Evolutionary conservation across 2,113 vertebrate species (phyloP), one percentile per base, ranked within the genome.

Genomic region (Progne subis): DNA sequence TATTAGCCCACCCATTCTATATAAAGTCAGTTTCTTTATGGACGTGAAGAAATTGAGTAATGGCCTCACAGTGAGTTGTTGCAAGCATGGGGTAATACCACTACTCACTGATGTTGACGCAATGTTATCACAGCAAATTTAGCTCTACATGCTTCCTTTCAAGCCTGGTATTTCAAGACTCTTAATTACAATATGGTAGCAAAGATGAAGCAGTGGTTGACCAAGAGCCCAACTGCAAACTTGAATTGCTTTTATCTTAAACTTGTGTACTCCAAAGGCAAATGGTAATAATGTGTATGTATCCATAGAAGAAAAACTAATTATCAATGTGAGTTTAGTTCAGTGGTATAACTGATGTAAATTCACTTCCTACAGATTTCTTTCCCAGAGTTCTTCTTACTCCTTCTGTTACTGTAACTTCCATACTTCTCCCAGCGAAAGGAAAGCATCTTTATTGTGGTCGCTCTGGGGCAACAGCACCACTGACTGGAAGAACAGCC

Each of bases 341-440:
- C 32, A 80, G 0, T 44, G 6, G 14, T 39, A 11, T 88, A 60
- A 65, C 9, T 56, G 9, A n/a, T 61, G n/a, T 59, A 80, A 81
- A 88, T 86, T 23, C 8, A 15, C 26, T 74, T 88, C 46, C 46
- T 86, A 44, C n/a, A 37, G 43, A 46, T 52, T 86, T 57, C 18
- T 85, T 7, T 85, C 11, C 14, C 56, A 67, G 39, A 71, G 26
- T 24, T 63, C 31, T 26, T 53, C 11, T 47, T 90, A 16, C 12
- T 87, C 53, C 37, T 90, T 68, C 60, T 52, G 10, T 63, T 82
- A 46, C 43, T 55, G 46, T 82, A 76, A 39, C 28, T 93, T 90
- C 26, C 29, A 21, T 74, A 14, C 24, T 67, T 46, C 46, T 88
- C 29, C 31, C 56, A 68, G 14, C 68, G 47, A n/a, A 67, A 70